Percentiles rank a stretch among this genome's conserved stretches.
phyloP scores from a whole-genome alignment of 2,113 vertebrate species.

The Calonectris borealis region DNA sequence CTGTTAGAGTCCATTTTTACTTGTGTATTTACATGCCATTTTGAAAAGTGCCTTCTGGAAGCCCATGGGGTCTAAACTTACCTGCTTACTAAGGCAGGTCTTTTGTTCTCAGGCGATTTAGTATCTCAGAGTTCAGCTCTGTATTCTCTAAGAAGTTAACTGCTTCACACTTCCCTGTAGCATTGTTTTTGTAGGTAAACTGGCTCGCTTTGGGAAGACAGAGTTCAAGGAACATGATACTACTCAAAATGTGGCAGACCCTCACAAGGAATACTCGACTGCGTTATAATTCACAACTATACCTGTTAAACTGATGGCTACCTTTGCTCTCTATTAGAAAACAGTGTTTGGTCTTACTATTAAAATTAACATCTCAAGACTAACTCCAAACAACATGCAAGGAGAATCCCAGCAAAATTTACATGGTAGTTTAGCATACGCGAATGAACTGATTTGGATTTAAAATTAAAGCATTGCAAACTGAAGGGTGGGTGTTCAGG shows the following conservation, averaged over 20 bases:
- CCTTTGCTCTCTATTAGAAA: background rate
- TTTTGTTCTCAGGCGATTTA: background rate
- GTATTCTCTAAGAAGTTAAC: background rate
- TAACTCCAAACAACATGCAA: background rate
- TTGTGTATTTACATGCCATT: background rate
- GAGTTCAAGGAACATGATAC: background rate
- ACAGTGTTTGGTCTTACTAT: background rate
- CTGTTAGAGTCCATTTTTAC: background rate
- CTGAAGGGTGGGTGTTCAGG: background rate
- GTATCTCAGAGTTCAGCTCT: background rate
- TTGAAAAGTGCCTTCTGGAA: background rate
- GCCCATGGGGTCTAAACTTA: background rate
- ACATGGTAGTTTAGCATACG: background rate
- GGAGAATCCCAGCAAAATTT: background rate
- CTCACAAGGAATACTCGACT: background rate
- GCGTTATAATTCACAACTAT: background rate
- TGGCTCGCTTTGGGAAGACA: background rate
- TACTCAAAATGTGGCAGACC: background rate
- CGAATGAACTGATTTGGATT: background rate
- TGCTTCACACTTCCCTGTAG: background rate
- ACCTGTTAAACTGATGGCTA: background rate
- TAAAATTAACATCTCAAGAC: background rate
- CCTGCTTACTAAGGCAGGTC: background rate
- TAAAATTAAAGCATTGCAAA: background rate
- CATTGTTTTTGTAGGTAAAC: background rate